Base-by-base conservation (phyloP, 1,140 invertebrate species). In the Doryteuthis pealeii region DNA sequence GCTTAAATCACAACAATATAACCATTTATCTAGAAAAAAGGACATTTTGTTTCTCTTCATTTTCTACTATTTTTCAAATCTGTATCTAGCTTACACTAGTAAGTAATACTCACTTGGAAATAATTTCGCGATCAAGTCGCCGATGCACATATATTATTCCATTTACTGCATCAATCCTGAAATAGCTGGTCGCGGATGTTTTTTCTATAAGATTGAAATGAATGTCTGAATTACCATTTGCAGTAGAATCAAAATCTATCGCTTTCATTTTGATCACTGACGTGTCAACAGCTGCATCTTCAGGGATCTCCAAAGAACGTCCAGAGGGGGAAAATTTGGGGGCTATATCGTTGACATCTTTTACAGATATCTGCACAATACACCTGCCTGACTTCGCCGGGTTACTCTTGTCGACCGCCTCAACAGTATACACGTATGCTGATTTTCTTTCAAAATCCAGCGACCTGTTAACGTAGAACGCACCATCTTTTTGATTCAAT, bases 271-370 rank as follows among this genome's bases (percentile, higher is more conserved):
- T 69, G 22, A 79, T 54, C 0, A 83, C 78, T 1, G 69, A 66
- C 0, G 94, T 96, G 0, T 95, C 95, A 10, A 96, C 91, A 0
- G 96, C 95, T 10, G 94, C 95, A 83, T 98, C 98, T 86, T 98
- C 96, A 78, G 92, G 88, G 0, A 95, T 90, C 76, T 94, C 92
- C 81, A 96, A 96, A n/a, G 90, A 92, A 84, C 96, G 96, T 14
- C 77, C 72, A 31, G 70, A 49, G 31, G 77, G 67, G 2, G 74
- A 62, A 73, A 85, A 86, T 43, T 79, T 79, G 12, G 83, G 84
- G 4, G 76, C 58, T 68, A 84, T 85, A 76, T 85, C 83, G 71
- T 86, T 86, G 5, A 82, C 79, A 76, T 86, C 84, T 14, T 71
- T 74, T 4, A 84, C 79, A 18, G 73, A 70, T 14, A 86, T 77